phyloP scores from a whole-genome alignment of 2,888 invertebrate genomes.

The Hirudinaria manillensis region DNA sequence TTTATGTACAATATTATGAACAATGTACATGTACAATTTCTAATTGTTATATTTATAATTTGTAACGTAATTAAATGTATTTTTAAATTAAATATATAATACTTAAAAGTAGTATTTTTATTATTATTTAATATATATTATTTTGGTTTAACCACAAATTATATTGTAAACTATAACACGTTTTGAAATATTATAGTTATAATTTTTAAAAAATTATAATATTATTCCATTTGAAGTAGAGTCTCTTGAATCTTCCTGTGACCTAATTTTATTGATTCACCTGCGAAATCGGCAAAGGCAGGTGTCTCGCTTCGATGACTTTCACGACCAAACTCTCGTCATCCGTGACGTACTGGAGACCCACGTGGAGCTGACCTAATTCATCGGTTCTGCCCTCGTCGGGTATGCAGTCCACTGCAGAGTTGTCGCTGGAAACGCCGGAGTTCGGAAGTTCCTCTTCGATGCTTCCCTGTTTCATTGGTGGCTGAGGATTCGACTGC shows the following conservation, averaged over 20 bases:
- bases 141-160: no score
- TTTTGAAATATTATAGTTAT: no score
- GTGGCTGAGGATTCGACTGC: conserved; percentile 5
- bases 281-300: conserved; percentile 51
- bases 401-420: conserved; percentile 42
- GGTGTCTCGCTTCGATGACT: conserved; percentile 54
- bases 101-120: no score
- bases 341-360: conserved; percentile 52
- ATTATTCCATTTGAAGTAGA: background rate
- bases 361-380: conserved; percentile 46
- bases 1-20: no score
- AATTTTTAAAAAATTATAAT: no score
- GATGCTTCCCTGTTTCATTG: background rate
- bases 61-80: no score
- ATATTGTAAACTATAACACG: no score
- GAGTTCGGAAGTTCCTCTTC: conserved; percentile 5
- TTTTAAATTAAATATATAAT: no score
- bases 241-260: background rate
- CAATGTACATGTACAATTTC: no score
- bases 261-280: background rate
- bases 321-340: conserved; percentile 51
- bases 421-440: conserved; percentile 16
- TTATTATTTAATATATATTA: no score
- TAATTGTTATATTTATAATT: no score
- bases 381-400: conserved; percentile 50